Evolutionary conservation across 2,797 vertebrate genomes (phyloP), one percentile per base, ranked within the genome.

Genomic region (Huso huso): DNA sequence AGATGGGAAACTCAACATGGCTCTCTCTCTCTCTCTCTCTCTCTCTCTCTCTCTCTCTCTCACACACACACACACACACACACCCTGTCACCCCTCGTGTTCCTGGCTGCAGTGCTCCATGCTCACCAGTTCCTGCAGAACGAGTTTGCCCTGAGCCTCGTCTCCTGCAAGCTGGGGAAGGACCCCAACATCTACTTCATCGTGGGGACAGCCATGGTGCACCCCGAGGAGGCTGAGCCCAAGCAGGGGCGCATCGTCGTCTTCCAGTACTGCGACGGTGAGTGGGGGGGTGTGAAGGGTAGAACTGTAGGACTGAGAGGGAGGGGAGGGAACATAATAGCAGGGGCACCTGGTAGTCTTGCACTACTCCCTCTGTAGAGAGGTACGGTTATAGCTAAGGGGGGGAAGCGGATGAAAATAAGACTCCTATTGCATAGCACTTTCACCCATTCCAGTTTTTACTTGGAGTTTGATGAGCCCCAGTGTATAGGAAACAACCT

Each of bases 171-270:
- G 66, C 79, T 99, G 70, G 95, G 97, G 70, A 93, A 95, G 79
- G 97, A 99, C 77, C 92, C 93, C 0, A 95, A 94, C 8, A 95
- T 97, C 0, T 97, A 98, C 77, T 99, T 99, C 70, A 88, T 99
- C 1, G 95, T 99, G 61, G 97, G 97, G 75, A 99, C 97, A 0
- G 95, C 96, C 73, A 99, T 99, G 97, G 97, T 99, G 10, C 98
- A 99, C 79, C 97, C 96, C 0, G 97, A 99, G 79, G 97, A 99
- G 87, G 94, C 97, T 0, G 97, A 99, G 79, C 97, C 97, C 71
- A 99, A 99, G 72, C 97, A 99, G 79, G 97, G 97, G 1, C 95
- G 97, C 37, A 98, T 99, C 10, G 92, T 99, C 0, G 95, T 98
- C 79, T 99, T 99, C 83, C 96, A 99, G 78, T 99, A 99, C 80